A percentile compares a stretch with the other conserved stretches of the same genome.
These are phyloP conservation scores for Didymodactylos carnosus DNA, from an alignment of 2,888 invertebrate genomes.

Conservation along the genomic window DNA sequence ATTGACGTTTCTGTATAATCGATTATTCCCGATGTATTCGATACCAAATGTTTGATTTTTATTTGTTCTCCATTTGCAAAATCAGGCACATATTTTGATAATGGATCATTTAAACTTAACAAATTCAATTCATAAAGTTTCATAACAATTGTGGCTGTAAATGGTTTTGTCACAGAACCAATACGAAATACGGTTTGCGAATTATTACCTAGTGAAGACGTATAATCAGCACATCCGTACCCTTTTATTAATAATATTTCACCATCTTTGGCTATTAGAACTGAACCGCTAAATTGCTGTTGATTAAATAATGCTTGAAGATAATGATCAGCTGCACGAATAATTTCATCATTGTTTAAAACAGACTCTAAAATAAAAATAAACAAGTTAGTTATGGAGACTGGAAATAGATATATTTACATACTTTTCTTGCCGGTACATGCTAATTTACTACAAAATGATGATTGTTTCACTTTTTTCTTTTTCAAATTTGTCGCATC, in stretches of 20 bases:
- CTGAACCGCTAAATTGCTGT: background rate
- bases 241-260: conserved; percentile 11
- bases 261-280: background rate
- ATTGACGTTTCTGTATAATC: background rate
- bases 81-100: conserved; percentile 4
- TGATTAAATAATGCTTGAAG: background rate
- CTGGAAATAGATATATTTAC: too few relatives aligned
- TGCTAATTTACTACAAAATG: too few relatives aligned
- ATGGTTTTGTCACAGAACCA: conserved; percentile 17
- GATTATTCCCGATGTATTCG: background rate
- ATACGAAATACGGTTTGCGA: conserved; percentile 18
- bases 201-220: conserved; percentile 15
- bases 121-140: conserved; percentile 15
- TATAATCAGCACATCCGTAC: conserved; percentile 16
- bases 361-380: too few relatives aligned
- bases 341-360: background rate
- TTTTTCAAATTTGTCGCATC: too few relatives aligned
- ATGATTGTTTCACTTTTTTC: too few relatives aligned
- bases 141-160: conserved; percentile 17
- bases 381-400: too few relatives aligned
- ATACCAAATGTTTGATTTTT: background rate
- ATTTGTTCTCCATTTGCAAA: background rate
- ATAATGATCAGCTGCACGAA: background rate
- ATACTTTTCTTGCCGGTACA: too few relatives aligned
- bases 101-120: conserved; percentile 14